Evolutionary conservation across 2,888 invertebrate genomes (phyloP).

Genomic region (Kuschelorhynchus macadamiae): DNA sequence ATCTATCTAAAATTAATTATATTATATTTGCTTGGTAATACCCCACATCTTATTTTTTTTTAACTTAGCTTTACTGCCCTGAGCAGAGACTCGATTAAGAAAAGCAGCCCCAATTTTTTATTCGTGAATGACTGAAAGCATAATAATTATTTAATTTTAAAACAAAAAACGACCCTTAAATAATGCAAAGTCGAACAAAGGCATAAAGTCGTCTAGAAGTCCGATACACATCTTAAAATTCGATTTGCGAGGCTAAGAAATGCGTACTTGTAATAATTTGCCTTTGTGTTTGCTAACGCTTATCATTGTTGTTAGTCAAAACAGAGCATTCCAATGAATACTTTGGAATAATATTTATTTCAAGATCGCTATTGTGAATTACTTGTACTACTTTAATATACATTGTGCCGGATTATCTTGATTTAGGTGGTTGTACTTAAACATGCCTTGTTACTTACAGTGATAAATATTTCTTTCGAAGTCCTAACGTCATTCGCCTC

Average conservation of each 20-base stretch:
- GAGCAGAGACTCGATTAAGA: too few species aligned
- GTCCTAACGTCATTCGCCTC: too few species aligned
- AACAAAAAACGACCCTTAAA: conserved; percentile 28
- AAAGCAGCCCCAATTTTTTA: too few species aligned
- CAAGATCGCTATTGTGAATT: conserved; percentile 28
- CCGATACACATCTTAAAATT: conserved; percentile 30
- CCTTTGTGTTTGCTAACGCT: conserved; percentile 34
- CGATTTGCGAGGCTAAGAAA: conserved; percentile 41
- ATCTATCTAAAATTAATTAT: too few species aligned
- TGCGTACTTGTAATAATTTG: conserved; percentile 36
- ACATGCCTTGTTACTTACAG: too few species aligned
- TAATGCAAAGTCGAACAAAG: conserved; percentile 20
- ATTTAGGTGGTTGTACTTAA: conserved; percentile 1
- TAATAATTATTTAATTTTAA: background rate
- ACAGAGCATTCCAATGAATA: conserved; percentile 27
- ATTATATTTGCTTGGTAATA: too few species aligned
- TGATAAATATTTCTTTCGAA: too few species aligned
- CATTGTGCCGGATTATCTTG: conserved; percentile 13
- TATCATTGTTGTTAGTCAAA: conserved; percentile 43
- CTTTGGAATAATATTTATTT: conserved; percentile 25
- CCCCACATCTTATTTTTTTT: too few species aligned
- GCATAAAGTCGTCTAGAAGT: conserved; percentile 21
- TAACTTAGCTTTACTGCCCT: too few species aligned
- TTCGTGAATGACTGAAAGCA: background rate
- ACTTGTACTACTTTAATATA: conserved; percentile 32